These are phyloP conservation scores for Boulengeromyrus knoepffleri DNA, from an alignment of 2,113 vertebrate species.

Conservation along the genomic window DNA sequence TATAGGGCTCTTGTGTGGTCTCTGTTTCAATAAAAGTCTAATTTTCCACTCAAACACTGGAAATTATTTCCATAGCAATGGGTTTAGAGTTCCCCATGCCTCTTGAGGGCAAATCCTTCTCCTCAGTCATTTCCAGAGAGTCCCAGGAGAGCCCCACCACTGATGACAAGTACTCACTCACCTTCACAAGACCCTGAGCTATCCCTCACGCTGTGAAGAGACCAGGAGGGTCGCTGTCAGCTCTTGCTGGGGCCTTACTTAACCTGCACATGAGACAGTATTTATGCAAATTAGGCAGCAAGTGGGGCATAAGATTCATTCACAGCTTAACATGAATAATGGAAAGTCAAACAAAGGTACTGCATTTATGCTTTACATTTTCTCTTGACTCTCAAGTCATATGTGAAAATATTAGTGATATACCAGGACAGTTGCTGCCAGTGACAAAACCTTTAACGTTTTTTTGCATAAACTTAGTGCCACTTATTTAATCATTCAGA, in stretches of 20 bases:
- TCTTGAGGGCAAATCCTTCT: slow-evolving; percentile 13
- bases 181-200: background rate
- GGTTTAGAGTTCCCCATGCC: slow-evolving; percentile 34
- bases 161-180: background rate
- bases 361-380: background rate
- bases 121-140: slow-evolving; percentile 16
- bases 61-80: slow-evolving; percentile 48
- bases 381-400: background rate
- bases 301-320: background rate
- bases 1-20: slow-evolving; percentile 62
- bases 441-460: background rate
- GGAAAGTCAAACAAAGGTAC: background rate
- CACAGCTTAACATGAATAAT: background rate
- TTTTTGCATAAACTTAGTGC: background rate
- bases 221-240: background rate
- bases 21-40: slow-evolving; percentile 58
- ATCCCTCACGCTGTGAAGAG: background rate
- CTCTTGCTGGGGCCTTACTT: background rate
- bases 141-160: slow-evolving; percentile 21
- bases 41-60: slow-evolving; percentile 64
- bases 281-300: background rate
- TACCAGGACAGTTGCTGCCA: background rate
- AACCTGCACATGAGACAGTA: background rate
- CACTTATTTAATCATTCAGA: background rate
- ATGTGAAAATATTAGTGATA: background rate